Evolutionary conservation across 2,797 vertebrate species (phyloP).

Genomic region (Geotrypetes seraphini): DNA sequence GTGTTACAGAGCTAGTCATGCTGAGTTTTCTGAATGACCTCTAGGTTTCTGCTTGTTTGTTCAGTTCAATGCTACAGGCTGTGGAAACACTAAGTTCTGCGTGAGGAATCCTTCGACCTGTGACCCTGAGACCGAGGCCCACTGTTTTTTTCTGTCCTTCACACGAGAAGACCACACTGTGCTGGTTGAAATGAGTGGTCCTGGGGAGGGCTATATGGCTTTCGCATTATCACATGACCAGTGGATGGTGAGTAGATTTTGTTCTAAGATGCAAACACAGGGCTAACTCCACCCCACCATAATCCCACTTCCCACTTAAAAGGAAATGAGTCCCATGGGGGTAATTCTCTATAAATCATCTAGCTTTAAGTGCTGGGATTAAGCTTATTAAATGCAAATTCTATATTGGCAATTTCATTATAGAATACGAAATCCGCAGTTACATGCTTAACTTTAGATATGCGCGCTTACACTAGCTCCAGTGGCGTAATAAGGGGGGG

Average conservation of each 20-base stretch:
- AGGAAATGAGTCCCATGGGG: too few species aligned
- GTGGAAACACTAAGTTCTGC: constrained; percentile 69
- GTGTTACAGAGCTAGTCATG: neutral
- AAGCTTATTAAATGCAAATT: too few species aligned
- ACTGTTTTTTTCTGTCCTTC: constrained; percentile 74
- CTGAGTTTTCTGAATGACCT: constrained; percentile 12
- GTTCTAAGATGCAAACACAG: too few species aligned
- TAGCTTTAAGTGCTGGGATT: too few species aligned
- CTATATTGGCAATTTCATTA: too few species aligned
- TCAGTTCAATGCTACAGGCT: constrained; percentile 64
- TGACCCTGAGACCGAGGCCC: constrained; percentile 44
- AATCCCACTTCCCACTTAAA: too few species aligned
- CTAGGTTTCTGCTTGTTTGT: constrained; percentile 4
- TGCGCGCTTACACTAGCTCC: too few species aligned
- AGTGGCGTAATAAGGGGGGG: too few species aligned
- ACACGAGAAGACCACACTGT: constrained; percentile 35
- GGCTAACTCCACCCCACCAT: too few species aligned
- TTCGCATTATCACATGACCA: constrained; percentile 71
- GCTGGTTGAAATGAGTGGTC: constrained; percentile 72
- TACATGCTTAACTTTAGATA: too few species aligned
- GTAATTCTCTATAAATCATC: too few species aligned
- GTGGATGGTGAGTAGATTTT: constrained; percentile 82
- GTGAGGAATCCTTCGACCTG: constrained; percentile 65
- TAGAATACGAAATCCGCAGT: too few species aligned
- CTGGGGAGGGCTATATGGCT: constrained; percentile 66